phyloP scores from a whole-genome alignment of 2,113 vertebrate species.

The Triplophysa tibetana region DNA sequence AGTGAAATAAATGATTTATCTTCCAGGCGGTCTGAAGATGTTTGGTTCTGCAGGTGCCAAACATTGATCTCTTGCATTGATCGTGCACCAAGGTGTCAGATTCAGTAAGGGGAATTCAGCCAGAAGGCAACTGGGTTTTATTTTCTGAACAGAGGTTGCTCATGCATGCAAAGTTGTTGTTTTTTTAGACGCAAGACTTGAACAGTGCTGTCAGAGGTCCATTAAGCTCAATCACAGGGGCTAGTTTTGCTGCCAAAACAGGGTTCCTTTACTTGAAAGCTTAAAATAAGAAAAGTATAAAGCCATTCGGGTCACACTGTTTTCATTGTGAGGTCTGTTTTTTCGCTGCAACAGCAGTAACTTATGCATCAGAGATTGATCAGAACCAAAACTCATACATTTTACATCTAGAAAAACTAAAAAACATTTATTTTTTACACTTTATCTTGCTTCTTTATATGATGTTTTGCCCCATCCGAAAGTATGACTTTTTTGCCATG shows the following conservation, averaged over 20 bases:
- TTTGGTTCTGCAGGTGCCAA: slow-evolving; percentile 61
- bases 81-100: slow-evolving; percentile 59
- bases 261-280: neutral
- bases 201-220: neutral
- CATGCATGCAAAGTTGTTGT: neutral
- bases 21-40: slow-evolving; percentile 61
- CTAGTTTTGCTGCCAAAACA: slow-evolving; percentile 7
- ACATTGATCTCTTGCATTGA: slow-evolving; percentile 67
- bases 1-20: slow-evolving; percentile 68
- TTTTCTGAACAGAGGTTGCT: neutral
- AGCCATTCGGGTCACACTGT: neutral
- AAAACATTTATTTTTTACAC: no score
- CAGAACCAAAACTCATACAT: no score
- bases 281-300: neutral
- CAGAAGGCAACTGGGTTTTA: neutral
- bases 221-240: neutral
- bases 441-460: no score
- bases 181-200: neutral
- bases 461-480: neutral
- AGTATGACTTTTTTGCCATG: neutral
- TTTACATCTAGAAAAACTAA: no score
- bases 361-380: neutral
- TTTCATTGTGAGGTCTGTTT: neutral
- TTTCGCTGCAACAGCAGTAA: neutral
- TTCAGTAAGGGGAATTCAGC: slow-evolving; percentile 50